Evolutionary conservation across 2,888 invertebrate species (phyloP).

Genomic region (Onthophagus sagittarius): DNA sequence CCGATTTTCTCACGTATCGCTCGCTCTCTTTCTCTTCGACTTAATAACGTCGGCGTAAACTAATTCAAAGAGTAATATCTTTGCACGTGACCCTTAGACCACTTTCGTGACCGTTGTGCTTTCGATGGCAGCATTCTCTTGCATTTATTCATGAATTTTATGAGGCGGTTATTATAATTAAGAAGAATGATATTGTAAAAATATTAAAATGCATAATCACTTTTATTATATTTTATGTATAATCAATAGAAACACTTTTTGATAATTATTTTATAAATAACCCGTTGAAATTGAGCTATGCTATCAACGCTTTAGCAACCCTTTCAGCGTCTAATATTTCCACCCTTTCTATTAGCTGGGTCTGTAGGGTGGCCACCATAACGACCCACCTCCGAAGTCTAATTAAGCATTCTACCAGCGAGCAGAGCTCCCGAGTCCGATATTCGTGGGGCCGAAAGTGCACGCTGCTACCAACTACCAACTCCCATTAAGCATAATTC

Average conservation of each 20-base stretch:
- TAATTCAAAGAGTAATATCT: not conserved
- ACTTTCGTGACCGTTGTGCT: not conserved
- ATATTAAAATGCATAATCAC: not conserved
- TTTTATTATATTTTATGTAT: not conserved
- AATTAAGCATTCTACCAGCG: not conserved
- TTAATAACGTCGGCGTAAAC: not conserved
- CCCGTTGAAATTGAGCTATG: not conserved
- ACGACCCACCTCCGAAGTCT: not conserved
- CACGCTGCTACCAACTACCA: constrained; percentile 9
- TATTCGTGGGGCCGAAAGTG: not conserved
- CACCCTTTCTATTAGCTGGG: not conserved
- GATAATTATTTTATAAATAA: not conserved
- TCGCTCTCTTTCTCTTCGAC: not conserved
- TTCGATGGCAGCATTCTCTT: not conserved
- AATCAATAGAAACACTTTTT: not conserved
- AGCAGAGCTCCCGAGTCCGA: not conserved
- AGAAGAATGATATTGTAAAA: not conserved
- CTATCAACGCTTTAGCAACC: not conserved
- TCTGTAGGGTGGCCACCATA: not conserved
- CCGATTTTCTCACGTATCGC: not conserved
- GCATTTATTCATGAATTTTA: not conserved
- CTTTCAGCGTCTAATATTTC: not conserved
- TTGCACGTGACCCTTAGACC: not conserved
- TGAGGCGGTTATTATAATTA: not conserved
- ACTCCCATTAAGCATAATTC: constrained; percentile 24